Conservation (phyloP, 2,888 invertebrate species). For the Synergus laeviventris region DNA sequence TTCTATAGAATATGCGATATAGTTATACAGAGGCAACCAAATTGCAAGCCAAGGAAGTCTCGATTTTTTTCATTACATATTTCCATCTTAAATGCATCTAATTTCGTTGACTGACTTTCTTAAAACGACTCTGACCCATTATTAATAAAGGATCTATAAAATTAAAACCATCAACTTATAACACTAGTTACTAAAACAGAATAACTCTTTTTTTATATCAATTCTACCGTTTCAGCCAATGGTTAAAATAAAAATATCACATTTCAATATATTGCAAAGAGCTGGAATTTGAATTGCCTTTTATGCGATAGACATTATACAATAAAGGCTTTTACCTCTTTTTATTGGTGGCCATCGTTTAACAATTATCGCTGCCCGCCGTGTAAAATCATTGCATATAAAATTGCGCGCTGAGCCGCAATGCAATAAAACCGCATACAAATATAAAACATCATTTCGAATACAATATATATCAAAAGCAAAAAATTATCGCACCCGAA, state of each 20-base stretch:
- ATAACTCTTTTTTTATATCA: neutral
- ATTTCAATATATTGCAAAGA: slow-evolving; percentile 5
- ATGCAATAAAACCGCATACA: slow-evolving; percentile 61
- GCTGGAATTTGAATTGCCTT: slow-evolving; percentile 1
- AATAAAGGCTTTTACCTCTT: slow-evolving; percentile 23
- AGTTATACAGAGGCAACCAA: slow-evolving; percentile 9
- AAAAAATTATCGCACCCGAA: slow-evolving; percentile 62
- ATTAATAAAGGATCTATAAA: neutral
- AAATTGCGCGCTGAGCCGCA: slow-evolving; percentile 55
- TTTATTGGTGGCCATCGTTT: slow-evolving; percentile 25
- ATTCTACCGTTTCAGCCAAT: neutral
- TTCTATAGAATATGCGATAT: slow-evolving; percentile 22
- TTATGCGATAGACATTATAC: slow-evolving; percentile 26
- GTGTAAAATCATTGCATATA: slow-evolving; percentile 58
- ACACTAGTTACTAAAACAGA: neutral
- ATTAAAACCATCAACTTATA: neutral
- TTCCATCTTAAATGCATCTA: neutral
- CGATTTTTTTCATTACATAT: neutral
- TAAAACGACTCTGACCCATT: neutral
- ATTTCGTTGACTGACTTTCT: neutral
- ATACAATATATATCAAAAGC: slow-evolving; percentile 70
- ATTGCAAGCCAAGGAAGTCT: neutral
- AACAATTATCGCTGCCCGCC: slow-evolving; percentile 11
- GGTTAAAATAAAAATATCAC: slow-evolving; percentile 6
- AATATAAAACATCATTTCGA: slow-evolving; percentile 68